These are phyloP conservation scores for Lophius piscatorius DNA, from an alignment of 2,113 vertebrate genomes.

Conservation along the genomic window DNA sequence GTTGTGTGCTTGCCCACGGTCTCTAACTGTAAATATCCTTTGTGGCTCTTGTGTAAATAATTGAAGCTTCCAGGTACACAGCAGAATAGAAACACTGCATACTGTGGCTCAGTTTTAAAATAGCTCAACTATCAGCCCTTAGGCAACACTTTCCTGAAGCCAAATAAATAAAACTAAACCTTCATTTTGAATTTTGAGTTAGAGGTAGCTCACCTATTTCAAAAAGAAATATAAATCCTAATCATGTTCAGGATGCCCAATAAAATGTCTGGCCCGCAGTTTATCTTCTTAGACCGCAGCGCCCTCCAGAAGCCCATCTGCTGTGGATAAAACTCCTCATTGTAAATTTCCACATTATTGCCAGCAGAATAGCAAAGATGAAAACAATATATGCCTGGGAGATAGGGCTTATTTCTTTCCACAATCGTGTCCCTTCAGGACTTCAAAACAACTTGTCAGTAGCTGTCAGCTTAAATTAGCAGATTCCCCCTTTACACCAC, in stretches of 20 bases:
- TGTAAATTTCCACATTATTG: constrained; percentile 47
- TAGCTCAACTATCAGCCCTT: constrained; percentile 33
- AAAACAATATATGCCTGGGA: constrained; percentile 52
- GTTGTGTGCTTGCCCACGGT: constrained; percentile 13
- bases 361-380: constrained; percentile 34
- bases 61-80: constrained; percentile 28
- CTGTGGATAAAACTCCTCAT: constrained; percentile 49
- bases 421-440: constrained; percentile 56
- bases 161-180: constrained; percentile 41
- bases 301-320: constrained; percentile 56
- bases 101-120: constrained; percentile 36
- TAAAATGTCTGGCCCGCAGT: constrained; percentile 28
- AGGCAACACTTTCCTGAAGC: constrained; percentile 19
- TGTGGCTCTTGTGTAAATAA: constrained; percentile 31
- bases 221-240: constrained; percentile 20
- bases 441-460: constrained; percentile 71
- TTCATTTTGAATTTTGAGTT: constrained; percentile 5
- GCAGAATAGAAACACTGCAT: constrained; percentile 40
- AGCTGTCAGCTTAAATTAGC: constrained; percentile 72
- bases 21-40: constrained; percentile 49
- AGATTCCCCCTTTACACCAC: constrained; percentile 38
- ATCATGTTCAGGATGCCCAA: constrained; percentile 18
- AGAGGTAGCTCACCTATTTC: constrained; percentile 21
- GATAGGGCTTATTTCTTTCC: constrained; percentile 36
- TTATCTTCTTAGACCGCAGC: constrained; percentile 37